Evolutionary conservation across 2,797 vertebrate genomes (phyloP).

Genomic region (Chiloscyllium punctatum): DNA sequence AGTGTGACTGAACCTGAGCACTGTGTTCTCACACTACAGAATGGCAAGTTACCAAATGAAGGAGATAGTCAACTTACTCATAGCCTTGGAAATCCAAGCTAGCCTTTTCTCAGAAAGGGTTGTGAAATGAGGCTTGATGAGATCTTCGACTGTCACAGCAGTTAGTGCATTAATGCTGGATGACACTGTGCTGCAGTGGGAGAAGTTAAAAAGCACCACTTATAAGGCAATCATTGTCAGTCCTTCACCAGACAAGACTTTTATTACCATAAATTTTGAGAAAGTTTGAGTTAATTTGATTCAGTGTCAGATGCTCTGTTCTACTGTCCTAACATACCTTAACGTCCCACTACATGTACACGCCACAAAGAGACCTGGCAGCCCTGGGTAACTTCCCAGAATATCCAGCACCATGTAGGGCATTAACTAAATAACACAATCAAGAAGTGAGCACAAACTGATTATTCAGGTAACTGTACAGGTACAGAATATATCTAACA

Average conservation of each 20-base stretch:
- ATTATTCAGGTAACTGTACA: neutral
- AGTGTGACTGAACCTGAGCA: neutral
- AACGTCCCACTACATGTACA: constrained; percentile 36
- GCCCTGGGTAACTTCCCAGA: constrained; percentile 18
- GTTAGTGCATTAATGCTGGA: constrained; percentile 77
- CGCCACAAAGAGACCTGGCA: constrained; percentile 43
- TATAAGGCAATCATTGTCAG: neutral
- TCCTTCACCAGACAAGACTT: neutral
- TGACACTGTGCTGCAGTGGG: constrained; percentile 64
- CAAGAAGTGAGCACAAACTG: neutral
- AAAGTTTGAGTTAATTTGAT: neutral
- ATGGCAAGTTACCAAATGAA: neutral
- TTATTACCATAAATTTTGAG: neutral
- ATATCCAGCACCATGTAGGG: constrained; percentile 35
- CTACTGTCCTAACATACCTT: neutral
- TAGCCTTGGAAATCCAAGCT: constrained; percentile 67
- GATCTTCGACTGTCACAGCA: constrained; percentile 71
- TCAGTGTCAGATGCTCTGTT: neutral
- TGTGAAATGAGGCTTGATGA: constrained; percentile 56
- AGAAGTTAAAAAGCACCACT: neutral
- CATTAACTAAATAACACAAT: constrained; percentile 15
- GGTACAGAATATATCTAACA: neutral
- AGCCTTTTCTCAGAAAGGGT: constrained; percentile 55
- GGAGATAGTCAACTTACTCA: constrained; percentile 58
- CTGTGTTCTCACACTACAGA: neutral